A percentile compares a stretch with the other conserved stretches of the same genome.
phyloP scores from a whole-genome alignment of 2,888 invertebrate genomes.

The Polydrusus pterygomalis region DNA sequence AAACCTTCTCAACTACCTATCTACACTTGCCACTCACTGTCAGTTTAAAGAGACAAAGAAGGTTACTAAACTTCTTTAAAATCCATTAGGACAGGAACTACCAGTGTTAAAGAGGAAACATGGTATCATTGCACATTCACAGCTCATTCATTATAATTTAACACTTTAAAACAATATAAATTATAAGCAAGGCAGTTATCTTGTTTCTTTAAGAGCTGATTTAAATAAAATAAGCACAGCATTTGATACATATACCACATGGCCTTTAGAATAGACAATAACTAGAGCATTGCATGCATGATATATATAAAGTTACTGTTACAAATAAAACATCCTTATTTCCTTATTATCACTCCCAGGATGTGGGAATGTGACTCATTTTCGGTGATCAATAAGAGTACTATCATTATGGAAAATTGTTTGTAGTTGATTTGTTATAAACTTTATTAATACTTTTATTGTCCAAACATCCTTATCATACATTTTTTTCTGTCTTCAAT shows the following conservation, averaged over 20 bases:
- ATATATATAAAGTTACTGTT: slow-evolving; percentile 21
- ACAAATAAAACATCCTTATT: slow-evolving; percentile 8
- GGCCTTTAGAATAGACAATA: slow-evolving; percentile 30
- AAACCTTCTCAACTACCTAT: slow-evolving; percentile 10
- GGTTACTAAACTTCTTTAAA: slow-evolving; percentile 28
- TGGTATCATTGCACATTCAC: slow-evolving; percentile 18
- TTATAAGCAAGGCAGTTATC: slow-evolving; percentile 18
- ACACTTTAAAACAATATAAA: slow-evolving; percentile 27
- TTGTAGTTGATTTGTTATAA: too few species aligned
- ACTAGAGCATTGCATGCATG: slow-evolving; percentile 24
- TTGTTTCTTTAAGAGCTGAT: slow-evolving; percentile 22
- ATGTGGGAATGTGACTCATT: slow-evolving; percentile 25
- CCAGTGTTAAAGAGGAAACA: slow-evolving; percentile 30
- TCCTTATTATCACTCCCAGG: slow-evolving; percentile 23
- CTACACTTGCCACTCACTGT: neutral
- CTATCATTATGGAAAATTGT: too few species aligned
- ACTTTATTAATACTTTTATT: too few species aligned
- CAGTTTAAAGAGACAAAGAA: slow-evolving; percentile 27
- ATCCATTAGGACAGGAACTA: slow-evolving; percentile 15
- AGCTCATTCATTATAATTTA: slow-evolving; percentile 25
- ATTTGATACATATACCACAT: slow-evolving; percentile 37
- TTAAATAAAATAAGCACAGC: slow-evolving; percentile 38
- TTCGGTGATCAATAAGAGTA: slow-evolving; percentile 26
- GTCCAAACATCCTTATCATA: too few species aligned
- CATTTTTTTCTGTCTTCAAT: too few species aligned